Base-by-base conservation (phyloP, 2,888 invertebrate genomes). In the Allolobophora icterica region DNA sequence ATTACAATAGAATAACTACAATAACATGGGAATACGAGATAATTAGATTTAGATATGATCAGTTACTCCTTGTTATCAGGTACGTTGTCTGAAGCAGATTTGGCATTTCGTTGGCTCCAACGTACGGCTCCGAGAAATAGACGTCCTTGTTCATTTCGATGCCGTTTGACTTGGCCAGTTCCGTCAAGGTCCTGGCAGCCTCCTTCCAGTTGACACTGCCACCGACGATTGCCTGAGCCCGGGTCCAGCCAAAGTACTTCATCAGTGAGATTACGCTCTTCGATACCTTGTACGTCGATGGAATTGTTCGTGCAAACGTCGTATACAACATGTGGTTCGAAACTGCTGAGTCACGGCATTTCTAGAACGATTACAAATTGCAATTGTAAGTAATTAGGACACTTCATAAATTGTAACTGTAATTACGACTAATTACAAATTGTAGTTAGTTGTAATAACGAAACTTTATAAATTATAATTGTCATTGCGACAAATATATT, bases 241-340 rank as follows among this genome's bases (percentile, higher is more conserved):
- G 89, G 2, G 91, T 91, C 98, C 98, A 99, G 95, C 97, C 97
- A 96, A 97, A 98, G 92, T 97, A 97, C 93, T 97, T 96, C 92
- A 98, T 96, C 89, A 98, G 97, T 13, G 98, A 97, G 91, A 98
- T 97, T 15, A 98, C 98, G 3, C 98, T 98, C 95, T 98, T 98
- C 15, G 98, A 98, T 93, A 98, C 98, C 96, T 98, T 98, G 91
- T 97, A 98, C 95, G 98, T 98, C 0, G 98, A 98, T 0, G 98
- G 98, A 89, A 98, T 96, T 0, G 98, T 98, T 93, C 98, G 96
- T 0, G 98, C 98, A 95, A 99, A 99, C 30, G 98, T 99, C 19
- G 98, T 97, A 95, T 98, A 98, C 94, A 97, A 96, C 35, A 96
- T 96, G 95, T 98, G 98, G 96, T 98, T 97, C 42, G 98, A 98